Evolutionary conservation across 2,113 vertebrate genomes (phyloP), one percentile per base, ranked within the genome.

Genomic region (Mola mola): DNA sequence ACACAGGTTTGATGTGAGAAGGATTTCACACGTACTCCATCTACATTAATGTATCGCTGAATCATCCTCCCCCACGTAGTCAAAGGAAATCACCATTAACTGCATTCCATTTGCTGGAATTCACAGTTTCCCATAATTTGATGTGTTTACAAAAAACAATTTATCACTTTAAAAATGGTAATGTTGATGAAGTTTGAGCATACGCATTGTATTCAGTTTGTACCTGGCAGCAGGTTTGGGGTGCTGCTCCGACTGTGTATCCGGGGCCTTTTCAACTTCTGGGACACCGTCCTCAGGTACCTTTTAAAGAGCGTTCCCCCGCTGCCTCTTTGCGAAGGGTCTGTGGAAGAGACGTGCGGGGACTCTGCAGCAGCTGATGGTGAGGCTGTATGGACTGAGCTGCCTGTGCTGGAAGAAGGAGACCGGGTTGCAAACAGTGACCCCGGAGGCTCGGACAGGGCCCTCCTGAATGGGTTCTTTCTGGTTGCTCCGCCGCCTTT

Each of bases 391-490:
- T 76, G 56, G 8, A 69, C 15, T 2, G 86, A 11, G 19, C n/a
- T n/a, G 29, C 37, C 19, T 0, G 75, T 37, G 62, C 21, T 46
- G 29, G 86, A 60, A 1, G 85, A 75, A 0, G 73, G 8, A 0
- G 73, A 38, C 37, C 64, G 22, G 12, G 75, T 47, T 0, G 86
- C 2, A 6, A 91, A 81, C 3, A 92, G 66, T 0, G 89, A 82
- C 1, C 91, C 90, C 0, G 90, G 81, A 11, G 95, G 94, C 2
- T 93, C 92, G 0, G 94, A 95, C 34, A 93, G 82, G 7, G 94
- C 95, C 24, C 95, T 88, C 11, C 89, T 92, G 81, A 97, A 97
- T 0, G 95, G 92, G 29, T 95, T 95, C 72, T 93, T 92, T 0
- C 84, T 87, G 12, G 67, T 13, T 0, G 21, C 49, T 0, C 44